Evolutionary conservation across 1,140 invertebrate species (phyloP), one percentile per base, ranked within the genome.

Genomic region (Lordiphosa collinella): DNA sequence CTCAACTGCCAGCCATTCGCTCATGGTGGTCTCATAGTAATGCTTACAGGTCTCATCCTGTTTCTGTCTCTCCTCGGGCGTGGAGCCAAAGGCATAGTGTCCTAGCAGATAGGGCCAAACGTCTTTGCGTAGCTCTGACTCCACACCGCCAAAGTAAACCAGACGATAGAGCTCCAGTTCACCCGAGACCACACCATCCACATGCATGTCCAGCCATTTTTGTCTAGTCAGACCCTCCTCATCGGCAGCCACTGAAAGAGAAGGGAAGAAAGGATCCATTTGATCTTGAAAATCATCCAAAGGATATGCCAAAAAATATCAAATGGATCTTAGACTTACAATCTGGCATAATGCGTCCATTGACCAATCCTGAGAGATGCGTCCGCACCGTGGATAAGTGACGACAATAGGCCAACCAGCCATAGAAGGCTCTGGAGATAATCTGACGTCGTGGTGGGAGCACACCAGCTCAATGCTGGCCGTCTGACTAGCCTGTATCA

Each of bases 381-480:
- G 95, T 97, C 37, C 97, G 90, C 0, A 99, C 96, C 1, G 96
- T 98, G 48, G 95, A 94, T 66, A 99, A 89, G 87, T 98, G 97
- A n/a, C 97, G 90, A 88, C 96, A 97, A 87, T 99, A 97, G 8
- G 97, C 96, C 35, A 98, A 90, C 97, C 96, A 99, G 38, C 97
- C 97, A 89, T 98, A 98, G 89, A 99, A 99, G 25, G 97, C 97
- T 62, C 97, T 91, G 0, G 96, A 97, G 55, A 98, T 95, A 51
- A 99, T 98, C 90, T 99, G 97, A 37, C 94, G 92, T 60, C 94
- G 94, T 98, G 0, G 96, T 97, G 84, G 84, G 95, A 94, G 91
- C 97, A 98, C 11, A 98, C 93, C 36, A 94, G 90, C 82, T 92
- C 91, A 50, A 92, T 92, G 50, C 91, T 92, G n/a, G 91, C 91